Evolutionary conservation across 2,797 vertebrate genomes (phyloP), one percentile per base, ranked within the genome.

Genomic region (Geotrypetes seraphini): DNA sequence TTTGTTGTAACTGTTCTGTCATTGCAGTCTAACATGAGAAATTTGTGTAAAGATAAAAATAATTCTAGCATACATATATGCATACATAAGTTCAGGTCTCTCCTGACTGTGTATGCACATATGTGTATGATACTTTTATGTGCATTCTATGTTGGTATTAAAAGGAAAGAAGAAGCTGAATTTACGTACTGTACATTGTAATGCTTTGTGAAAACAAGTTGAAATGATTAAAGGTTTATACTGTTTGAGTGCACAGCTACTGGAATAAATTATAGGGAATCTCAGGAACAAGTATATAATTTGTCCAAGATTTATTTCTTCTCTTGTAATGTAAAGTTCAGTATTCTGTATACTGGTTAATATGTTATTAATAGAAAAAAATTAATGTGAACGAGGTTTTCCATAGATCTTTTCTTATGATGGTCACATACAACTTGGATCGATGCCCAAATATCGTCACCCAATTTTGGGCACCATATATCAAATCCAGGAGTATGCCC

Each of bases 261-360:
- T 84, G 80, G 80, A 84, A 84, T 81, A 86, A 83, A 84, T 68
- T 46, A 74, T 85, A 86, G 81, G 78, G 73, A 83, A 86, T 81
- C 83, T 86, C 81, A 84, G 83, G 83, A 84, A 86, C 75, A 80
- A 83, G 77, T 73, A 75, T 78, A 71, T 73, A 75, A 77, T 80
- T 81, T 82, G 79, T 82, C 79, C 75, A 81, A 79, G 73, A 78
- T 71, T 75, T 79, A 83, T 83, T 83, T 83, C 79, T 80, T 75
- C 59, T 78, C 75, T 78, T n/a, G 75, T 83, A 72, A 69, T 83
- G 79, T 83, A 81, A n/a, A 76, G 79, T 83, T 78, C 79, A 79
- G 78, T 83, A 83, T 83, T 83, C 79, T 83, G 79, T 83, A 81
- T 79, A 79, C 79, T 83, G 83, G 83, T 83, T 83, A 83, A 83